Percentiles rank a stretch among this genome's conserved stretches.
Evolutionary conservation across 2,797 vertebrate genomes (phyloP).

Genomic region (Periophthalmus magnuspinnatus): DNA sequence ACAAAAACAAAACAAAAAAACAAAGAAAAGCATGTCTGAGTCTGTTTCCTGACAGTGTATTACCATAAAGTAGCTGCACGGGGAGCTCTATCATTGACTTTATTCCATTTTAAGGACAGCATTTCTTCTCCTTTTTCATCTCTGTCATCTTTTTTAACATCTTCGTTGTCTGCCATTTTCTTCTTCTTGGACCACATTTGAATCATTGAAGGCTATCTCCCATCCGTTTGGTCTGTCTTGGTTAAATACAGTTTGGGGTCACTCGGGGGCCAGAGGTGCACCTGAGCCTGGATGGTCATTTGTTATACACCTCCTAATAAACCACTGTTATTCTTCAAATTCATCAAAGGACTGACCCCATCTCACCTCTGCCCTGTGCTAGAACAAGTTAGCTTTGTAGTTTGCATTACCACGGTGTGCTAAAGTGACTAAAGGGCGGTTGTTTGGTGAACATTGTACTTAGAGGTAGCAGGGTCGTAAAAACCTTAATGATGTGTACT

Average conservation of each 20-base stretch:
- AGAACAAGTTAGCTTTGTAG: background rate
- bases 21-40: no score
- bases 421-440: background rate
- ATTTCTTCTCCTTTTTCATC: no score
- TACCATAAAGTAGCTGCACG: no score
- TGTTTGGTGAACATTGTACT: background rate
- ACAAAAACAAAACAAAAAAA: no score
- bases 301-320: slow-evolving; percentile 9
- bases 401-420: background rate
- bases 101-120: no score
- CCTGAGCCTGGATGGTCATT: slow-evolving; percentile 1
- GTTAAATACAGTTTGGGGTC: background rate
- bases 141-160: no score
- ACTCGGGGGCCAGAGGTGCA: background rate
- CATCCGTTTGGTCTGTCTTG: slow-evolving; percentile 15
- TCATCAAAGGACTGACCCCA: background rate
- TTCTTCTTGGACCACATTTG: slow-evolving; percentile 23
- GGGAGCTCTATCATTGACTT: no score
- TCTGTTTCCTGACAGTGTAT: no score
- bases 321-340: slow-evolving; percentile 1
- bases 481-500: background rate
- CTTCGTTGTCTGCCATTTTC: slow-evolving; percentile 14
- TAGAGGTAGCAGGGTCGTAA: background rate
- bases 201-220: background rate
- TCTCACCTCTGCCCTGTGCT: background rate